Base-by-base conservation (phyloP, 2,113 vertebrate species). In the Ornithorhynchus anatinus region DNA sequence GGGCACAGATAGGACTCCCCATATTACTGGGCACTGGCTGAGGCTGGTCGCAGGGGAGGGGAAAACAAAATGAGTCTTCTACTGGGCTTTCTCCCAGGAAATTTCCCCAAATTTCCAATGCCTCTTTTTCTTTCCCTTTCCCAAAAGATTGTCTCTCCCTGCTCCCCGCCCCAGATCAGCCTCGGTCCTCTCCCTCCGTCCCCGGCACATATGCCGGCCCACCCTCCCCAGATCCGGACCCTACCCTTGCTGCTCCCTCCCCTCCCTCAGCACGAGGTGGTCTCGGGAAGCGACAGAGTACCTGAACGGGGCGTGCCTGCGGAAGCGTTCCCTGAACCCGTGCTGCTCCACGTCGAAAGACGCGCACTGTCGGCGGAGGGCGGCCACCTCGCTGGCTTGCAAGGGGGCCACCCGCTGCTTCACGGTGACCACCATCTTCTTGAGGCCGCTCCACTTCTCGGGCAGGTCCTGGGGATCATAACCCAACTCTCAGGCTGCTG, bases 361-460 rank as follows among this genome's bases (percentile, higher is more conserved):
- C 0, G 92, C 85, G 2, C 95, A 97, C 79, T 87, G 94, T 65
- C 88, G 91, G 6, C 95, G 94, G 66, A 99, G 88, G 1, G 63
- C 51, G 0, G 93, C 51, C 77, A 95, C 94, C 84, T 98, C 95
- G 0, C 71, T 83, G 0, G 94, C 96, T 88, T 99, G 97, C 83
- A 98, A 89, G 0, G 97, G 96, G 6, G 96, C 95, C 77, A 99
- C 94, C 2, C 94, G 93, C 86, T 98, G 97, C 77, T 95, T 97
- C 60, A 95, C 90, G 0, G 87, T 64, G 25, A 92, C 2, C 0
- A 94, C 94, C 82, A 93, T 87, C 86, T 97, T 99, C 80, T 96
- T 97, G 8, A 94, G 32, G 3, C 89, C 92, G 78, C 76, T 90
- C 98, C 98, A 99, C 56, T 95, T 94, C 68, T 99, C 96, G 1